Evolutionary conservation across 2,888 invertebrate genomes (phyloP), one percentile per base, ranked within the genome.

Genomic region (Himalopsyche anomala): DNA sequence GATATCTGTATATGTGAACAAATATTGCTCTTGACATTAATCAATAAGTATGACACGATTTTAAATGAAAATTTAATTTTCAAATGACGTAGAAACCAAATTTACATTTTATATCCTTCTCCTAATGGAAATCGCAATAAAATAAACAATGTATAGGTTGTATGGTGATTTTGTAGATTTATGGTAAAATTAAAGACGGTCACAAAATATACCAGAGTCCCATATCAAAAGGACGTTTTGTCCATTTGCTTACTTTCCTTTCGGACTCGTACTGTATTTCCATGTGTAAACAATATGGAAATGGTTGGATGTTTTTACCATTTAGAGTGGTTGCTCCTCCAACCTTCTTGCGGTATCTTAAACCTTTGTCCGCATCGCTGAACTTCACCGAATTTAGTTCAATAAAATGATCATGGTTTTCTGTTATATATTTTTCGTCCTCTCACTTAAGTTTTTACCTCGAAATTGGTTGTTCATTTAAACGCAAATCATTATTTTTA

Each of bases 241-340:
- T 38, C 74, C 74, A 74, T 74, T 74, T 74, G 74, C 74, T 74
- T 74, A 38, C 74, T 74, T 74, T 74, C 12, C 19, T 36, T 74
- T 8, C 38, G 36, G 36, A 69, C 69, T 36, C 42, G 38, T 36
- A 69, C n/a, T n/a, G 36, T 85, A 88, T 87, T 86, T 80, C 51
- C 88, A 85, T 88, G 84, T 84, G 87, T 86, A 87, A 88, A 88
- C 88, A 88, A 80, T 84, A 86, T 87, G 88, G 85, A 87, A 84
- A 87, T 88, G 79, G 45, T 19, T 55, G 84, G 84, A 84, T 83
- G 80, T 84, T 80, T 87, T 88, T 87, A 86, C 55, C 87, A 87
- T 87, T 85, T 87, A 87, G 87, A 87, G 84, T 87, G 84, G 85
- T 36, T 74, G 51, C 85, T 45, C 81, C 36, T 36, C 80, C 15